Conservation (phyloP, 1,140 invertebrate species). For the Samia ricini region DNA sequence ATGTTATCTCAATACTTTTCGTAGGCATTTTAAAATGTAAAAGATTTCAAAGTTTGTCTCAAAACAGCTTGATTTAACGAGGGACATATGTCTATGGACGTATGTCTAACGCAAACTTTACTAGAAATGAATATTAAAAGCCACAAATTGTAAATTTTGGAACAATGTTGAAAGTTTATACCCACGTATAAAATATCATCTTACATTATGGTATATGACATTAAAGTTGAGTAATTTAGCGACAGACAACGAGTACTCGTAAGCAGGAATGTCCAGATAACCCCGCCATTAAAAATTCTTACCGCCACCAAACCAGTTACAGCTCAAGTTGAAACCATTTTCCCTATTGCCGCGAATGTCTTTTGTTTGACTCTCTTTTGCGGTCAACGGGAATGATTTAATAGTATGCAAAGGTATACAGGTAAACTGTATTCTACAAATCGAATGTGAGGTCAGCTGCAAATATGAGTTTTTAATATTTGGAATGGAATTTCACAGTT, state of each 20-base stretch:
- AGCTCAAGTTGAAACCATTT: neutral
- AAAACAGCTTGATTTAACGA: too few relatives aligned
- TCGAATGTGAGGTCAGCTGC: neutral
- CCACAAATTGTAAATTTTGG: too few relatives aligned
- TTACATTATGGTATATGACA: neutral
- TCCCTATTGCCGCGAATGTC: neutral
- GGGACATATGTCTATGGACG: too few relatives aligned
- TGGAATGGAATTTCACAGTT: too few relatives aligned
- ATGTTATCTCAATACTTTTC: too few relatives aligned
- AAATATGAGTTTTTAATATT: too few relatives aligned
- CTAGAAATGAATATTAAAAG: neutral
- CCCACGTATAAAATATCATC: too few relatives aligned
- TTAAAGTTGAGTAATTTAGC: neutral
- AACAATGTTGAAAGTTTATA: too few relatives aligned
- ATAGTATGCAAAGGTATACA: too few relatives aligned
- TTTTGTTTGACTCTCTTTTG: neutral
- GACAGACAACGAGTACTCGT: neutral
- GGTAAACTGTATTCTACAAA: neutral
- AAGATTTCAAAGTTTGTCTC: too few relatives aligned
- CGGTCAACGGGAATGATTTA: neutral
- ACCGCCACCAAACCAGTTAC: conserved; percentile 3
- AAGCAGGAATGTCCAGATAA: neutral
- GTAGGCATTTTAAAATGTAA: too few relatives aligned
- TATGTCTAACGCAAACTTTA: conserved; percentile 10
- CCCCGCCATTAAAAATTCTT: neutral